phyloP scores from a whole-genome alignment of 2,888 invertebrate species.

The Sarcophaga rosellei region DNA sequence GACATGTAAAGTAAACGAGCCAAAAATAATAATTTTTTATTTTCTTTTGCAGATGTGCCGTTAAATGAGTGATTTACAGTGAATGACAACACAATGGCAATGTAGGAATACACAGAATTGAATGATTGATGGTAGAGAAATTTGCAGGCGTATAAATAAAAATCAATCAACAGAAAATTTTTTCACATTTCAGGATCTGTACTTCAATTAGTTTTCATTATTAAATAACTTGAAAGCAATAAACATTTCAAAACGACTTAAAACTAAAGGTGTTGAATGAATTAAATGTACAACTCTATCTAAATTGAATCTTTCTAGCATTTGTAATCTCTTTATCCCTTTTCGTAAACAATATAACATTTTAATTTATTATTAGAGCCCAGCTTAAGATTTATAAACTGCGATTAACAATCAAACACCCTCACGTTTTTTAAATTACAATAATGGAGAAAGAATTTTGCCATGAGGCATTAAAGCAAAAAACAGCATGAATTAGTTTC shows the following conservation, averaged over 20 bases:
- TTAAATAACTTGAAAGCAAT: too few relatives aligned
- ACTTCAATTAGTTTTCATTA: too few relatives aligned
- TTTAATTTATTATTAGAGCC: slow-evolving; percentile 10
- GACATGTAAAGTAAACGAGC: slow-evolving; percentile 32
- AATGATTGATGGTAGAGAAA: slow-evolving; percentile 39
- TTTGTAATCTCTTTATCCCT: background rate
- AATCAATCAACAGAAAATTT: background rate
- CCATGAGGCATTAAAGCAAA: background rate
- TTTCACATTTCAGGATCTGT: background rate
- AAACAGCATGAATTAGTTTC: background rate
- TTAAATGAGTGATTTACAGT: slow-evolving; percentile 37
- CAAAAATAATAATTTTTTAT: slow-evolving; percentile 19
- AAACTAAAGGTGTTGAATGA: too few relatives aligned
- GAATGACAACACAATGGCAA: slow-evolving; percentile 48
- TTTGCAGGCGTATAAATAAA: background rate
- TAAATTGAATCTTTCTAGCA: background rate
- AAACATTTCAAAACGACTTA: too few relatives aligned
- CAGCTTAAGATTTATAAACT: background rate
- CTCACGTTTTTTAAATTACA: slow-evolving; percentile 36
- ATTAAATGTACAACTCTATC: too few relatives aligned
- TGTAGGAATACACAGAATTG: slow-evolving; percentile 8
- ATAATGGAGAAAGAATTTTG: background rate
- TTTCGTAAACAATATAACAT: slow-evolving; percentile 11
- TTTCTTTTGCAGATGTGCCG: background rate
- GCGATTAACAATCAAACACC: slow-evolving; percentile 31